A percentile compares a stretch with the other conserved stretches of the same genome.
Conservation (phyloP, 2,888 invertebrate genomes). For the Ernsta delagoae region DNA sequence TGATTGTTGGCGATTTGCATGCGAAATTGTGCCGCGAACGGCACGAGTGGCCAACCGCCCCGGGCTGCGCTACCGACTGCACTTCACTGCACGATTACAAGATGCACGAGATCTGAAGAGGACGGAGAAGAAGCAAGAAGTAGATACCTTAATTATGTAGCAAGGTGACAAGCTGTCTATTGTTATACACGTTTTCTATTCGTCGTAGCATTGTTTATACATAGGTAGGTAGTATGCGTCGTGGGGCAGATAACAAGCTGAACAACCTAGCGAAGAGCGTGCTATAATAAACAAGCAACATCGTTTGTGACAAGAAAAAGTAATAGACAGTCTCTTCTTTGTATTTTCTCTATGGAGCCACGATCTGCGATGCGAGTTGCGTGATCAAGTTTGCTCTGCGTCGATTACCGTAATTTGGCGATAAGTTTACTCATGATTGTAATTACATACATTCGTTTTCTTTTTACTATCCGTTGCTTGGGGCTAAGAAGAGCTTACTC, state of each 20-base stretch:
- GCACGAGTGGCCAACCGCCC: conserved; percentile 68
- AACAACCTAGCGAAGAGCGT: too few relatives aligned
- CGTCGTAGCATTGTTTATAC: too few relatives aligned
- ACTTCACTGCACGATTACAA: too few relatives aligned
- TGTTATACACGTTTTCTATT: too few relatives aligned
- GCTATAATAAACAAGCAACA: too few relatives aligned
- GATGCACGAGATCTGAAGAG: background rate
- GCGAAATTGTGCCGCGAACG: conserved; percentile 76
- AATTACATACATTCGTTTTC: conserved; percentile 31
- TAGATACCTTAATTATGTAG: too few relatives aligned
- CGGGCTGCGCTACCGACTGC: conserved; percentile 74
- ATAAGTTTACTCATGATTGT: conserved; percentile 34
- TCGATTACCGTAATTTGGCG: conserved; percentile 29
- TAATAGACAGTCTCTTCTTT: background rate
- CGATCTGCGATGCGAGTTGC: conserved; percentile 12
- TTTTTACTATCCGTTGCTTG: conserved; percentile 29
- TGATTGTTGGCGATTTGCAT: conserved; percentile 65
- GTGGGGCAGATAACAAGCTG: too few relatives aligned
- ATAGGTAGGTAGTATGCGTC: too few relatives aligned
- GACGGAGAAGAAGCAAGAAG: background rate
- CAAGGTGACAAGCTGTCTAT: too few relatives aligned
- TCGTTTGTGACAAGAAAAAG: too few relatives aligned
- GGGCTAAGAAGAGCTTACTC: background rate
- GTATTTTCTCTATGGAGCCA: background rate
- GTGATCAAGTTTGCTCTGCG: conserved; percentile 40